Evolutionary conservation across 1,140 invertebrate species (phyloP).

Genomic region (Batillaria attramentaria): DNA sequence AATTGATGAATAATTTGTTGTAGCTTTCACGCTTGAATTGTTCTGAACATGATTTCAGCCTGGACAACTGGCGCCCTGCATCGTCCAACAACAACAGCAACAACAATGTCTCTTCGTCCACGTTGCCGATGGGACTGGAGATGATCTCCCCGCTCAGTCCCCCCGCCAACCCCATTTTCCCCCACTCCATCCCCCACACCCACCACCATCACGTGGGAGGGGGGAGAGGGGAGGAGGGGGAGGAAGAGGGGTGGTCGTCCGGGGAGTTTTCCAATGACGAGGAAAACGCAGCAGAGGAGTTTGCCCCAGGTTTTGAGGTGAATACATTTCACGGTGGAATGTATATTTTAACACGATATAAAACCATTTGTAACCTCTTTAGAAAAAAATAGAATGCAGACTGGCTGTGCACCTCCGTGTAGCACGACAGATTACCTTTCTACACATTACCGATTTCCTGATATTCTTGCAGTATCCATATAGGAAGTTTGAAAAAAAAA

Average conservation of each 20-base stretch:
- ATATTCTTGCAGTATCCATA: too few species aligned
- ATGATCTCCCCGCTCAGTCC: conserved; percentile 60
- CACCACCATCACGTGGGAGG: neutral
- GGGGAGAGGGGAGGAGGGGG: conserved; percentile 42
- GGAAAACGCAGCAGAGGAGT: conserved; percentile 56
- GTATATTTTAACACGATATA: too few species aligned
- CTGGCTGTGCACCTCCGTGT: too few species aligned
- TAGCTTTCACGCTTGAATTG: too few species aligned
- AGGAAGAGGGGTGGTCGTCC: conserved; percentile 71
- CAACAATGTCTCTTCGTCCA: conserved; percentile 77
- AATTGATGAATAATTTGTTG: too few species aligned
- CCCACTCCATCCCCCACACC: conserved; percentile 8
- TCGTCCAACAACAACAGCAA: conserved; percentile 75
- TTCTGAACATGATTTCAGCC: too few species aligned
- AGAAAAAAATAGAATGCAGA: too few species aligned
- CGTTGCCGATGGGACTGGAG: conserved; percentile 59
- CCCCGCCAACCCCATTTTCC: conserved; percentile 38
- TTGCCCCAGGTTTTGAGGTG: conserved; percentile 63
- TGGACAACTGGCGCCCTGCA: conserved; percentile 12
- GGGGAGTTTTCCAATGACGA: conserved; percentile 72
- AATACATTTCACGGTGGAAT: conserved; percentile 41
- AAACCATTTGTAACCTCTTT: too few species aligned
- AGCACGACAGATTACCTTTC: too few species aligned
- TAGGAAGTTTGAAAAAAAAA: too few species aligned
- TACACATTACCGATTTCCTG: too few species aligned